Base-by-base conservation (phyloP, 2,113 vertebrate species). In the Thomomys bottae region DNA sequence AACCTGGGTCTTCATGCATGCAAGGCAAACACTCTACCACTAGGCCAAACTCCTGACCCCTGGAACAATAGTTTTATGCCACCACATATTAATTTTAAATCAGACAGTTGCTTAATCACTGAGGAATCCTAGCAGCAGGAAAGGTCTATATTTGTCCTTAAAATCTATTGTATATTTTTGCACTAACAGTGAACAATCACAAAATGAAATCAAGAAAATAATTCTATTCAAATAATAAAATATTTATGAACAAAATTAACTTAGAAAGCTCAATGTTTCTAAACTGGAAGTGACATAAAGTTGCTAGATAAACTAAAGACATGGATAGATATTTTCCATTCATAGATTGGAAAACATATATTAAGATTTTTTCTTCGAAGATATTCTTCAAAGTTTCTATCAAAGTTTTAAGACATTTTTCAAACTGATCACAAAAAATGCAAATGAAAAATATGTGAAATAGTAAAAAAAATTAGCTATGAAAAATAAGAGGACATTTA, bases 241-340 rank as follows among this genome's bases (percentile, higher is more conserved):
- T 30, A 70, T 18, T 75, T 89, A 93, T 54, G 20, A 83, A 71
- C 68, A 91, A 76, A 87, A 76, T 83, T 79, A 82, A 85, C 42
- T 30, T 80, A 66, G 85, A 42, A 28, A 42, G 4, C 28, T 26
- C 30, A 89, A 76, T 3, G 0, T 2, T 82, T 75, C 0, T 14
- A 73, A 8, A 81, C 24, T 70, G 15, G 87, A 82, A 82, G 54
- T 40, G 45, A 78, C 0, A 70, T 75, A 92, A 36, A 59, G 88
- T 68, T 70, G 36, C 12, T 83, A 79, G 26, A 8, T 7, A 9
- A 66, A 92, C 59, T 36, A 87, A 89, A 45, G 21, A 71, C 86
- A 95, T 57, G 36, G 8, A 73, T 18, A 82, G n/a, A 80, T 21
- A 59, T 45, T 84, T 14, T 34, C 80, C 38, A 32, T 71, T 78